phyloP scores from a whole-genome alignment of 2,113 vertebrate species.

The Tragelaphus imberbis region DNA sequence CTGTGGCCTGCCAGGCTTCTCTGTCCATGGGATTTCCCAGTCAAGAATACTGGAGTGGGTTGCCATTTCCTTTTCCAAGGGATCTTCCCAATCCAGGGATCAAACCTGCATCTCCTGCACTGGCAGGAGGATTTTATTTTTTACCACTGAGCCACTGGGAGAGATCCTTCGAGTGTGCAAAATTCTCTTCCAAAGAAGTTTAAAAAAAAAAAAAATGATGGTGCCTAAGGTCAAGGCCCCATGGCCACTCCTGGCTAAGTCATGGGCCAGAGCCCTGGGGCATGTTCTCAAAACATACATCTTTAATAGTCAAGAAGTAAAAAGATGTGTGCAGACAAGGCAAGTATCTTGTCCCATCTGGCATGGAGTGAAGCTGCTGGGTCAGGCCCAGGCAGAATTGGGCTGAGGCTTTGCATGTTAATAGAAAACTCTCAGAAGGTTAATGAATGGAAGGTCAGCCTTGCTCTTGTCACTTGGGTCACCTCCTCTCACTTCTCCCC shows the following conservation, averaged over 20 bases:
- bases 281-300: not conserved
- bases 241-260: not conserved
- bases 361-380: not conserved
- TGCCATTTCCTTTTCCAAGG: not conserved
- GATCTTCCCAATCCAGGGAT: not conserved
- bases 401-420: not conserved
- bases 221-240: not conserved
- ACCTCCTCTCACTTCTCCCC: not conserved
- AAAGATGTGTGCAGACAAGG: not conserved
- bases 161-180: not conserved
- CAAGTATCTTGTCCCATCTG: not conserved
- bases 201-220: not conserved
- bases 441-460: not conserved
- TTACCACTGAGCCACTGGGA: not conserved
- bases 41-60: not conserved
- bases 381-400: not conserved
- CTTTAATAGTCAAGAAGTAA: not conserved
- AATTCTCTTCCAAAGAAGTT: not conserved
- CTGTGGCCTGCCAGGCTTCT: not conserved
- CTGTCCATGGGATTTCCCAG: not conserved
- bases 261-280: not conserved
- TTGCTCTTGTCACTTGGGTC: not conserved
- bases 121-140: not conserved
- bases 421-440: not conserved
- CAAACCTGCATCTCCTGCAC: not conserved